Conservation (phyloP, 2,113 vertebrate species). For the Pyrgilauda ruficollis region DNA sequence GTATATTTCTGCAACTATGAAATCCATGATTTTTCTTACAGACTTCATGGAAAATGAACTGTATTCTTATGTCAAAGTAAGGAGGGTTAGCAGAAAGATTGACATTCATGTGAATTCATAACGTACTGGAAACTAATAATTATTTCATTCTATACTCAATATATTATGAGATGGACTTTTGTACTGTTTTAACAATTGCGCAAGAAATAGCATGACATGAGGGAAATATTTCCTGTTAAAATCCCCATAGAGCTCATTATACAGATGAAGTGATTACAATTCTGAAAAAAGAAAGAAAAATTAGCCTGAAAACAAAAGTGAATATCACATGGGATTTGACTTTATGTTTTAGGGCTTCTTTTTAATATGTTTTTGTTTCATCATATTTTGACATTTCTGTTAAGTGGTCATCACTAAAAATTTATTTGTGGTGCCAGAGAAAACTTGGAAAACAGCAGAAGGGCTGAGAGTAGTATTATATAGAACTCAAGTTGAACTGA, state of each 20-base stretch:
- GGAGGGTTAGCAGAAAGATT: background rate
- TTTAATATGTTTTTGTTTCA: background rate
- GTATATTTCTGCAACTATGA: background rate
- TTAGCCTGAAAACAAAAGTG: background rate
- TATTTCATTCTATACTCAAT: constrained; percentile 15
- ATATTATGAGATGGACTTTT: background rate
- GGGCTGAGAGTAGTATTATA: background rate
- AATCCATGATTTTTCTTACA: background rate
- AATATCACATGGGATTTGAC: background rate
- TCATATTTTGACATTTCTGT: background rate
- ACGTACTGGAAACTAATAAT: background rate
- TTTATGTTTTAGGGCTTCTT: background rate
- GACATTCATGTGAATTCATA: background rate
- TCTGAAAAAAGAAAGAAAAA: constrained; percentile 12
- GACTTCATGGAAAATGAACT: background rate
- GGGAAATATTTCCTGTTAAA: background rate
- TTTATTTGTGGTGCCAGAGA: background rate
- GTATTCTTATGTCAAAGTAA: background rate
- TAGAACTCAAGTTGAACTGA: background rate
- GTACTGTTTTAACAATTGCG: background rate
- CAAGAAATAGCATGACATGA: background rate
- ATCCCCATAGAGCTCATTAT: constrained; percentile 13
- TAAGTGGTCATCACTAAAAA: background rate
- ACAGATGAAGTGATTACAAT: background rate
- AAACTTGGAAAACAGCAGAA: background rate